Conservation (phyloP, 2,888 invertebrate species). For the Sphaeridia pumilis region DNA sequence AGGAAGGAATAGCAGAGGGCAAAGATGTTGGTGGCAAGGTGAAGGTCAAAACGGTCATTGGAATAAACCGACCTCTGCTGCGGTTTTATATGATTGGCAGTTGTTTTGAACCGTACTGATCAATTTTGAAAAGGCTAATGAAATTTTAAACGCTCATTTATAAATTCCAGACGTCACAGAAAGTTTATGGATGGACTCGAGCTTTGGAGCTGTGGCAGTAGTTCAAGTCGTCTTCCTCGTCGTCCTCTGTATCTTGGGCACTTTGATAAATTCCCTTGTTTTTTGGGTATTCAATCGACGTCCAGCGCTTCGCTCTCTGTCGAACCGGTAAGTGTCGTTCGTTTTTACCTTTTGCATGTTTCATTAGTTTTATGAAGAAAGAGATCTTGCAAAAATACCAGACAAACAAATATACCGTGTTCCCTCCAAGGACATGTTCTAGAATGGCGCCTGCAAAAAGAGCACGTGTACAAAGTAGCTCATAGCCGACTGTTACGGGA, state of each 20-base stretch:
- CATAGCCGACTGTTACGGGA: background rate
- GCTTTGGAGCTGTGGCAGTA: conserved; percentile 26
- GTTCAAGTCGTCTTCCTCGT: conserved; percentile 32
- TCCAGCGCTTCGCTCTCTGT: conserved; percentile 43
- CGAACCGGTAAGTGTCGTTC: conserved; percentile 39
- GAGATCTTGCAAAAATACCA: too few species aligned
- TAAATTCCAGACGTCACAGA: conserved; percentile 9
- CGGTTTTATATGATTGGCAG: background rate
- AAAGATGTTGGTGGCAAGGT: too few species aligned
- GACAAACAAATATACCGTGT: too few species aligned
- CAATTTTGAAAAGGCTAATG: background rate
- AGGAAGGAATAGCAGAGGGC: too few species aligned
- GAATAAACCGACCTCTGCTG: background rate
- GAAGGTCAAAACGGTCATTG: too few species aligned
- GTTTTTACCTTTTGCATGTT: background rate
- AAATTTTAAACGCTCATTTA: background rate
- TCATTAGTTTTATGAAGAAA: too few species aligned
- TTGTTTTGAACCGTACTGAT: background rate
- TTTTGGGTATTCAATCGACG: conserved; percentile 43
- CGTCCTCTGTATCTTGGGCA: conserved; percentile 36
- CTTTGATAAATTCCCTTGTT: conserved; percentile 42
- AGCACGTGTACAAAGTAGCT: background rate
- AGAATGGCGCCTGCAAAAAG: too few species aligned
- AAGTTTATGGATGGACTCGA: conserved; percentile 19
- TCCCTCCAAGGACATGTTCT: too few species aligned